phyloP scores from a whole-genome alignment of 2,888 invertebrate genomes.

The Drosophila heteroneura region DNA sequence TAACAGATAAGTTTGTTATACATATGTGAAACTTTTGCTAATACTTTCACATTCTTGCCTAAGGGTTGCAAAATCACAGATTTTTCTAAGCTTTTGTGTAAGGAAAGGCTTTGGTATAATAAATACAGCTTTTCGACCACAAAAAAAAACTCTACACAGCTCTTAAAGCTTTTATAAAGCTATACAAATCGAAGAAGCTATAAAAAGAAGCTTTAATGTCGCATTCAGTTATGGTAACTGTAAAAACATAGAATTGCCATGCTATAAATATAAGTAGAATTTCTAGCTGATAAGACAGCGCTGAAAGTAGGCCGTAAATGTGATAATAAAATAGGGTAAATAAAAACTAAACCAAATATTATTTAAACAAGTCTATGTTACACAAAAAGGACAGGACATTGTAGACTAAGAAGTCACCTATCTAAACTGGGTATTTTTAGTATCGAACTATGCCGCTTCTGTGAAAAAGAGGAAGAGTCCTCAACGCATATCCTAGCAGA shows the following conservation, averaged over 20 bases:
- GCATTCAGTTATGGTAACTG: neutral
- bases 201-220: neutral
- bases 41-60: neutral
- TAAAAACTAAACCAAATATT: neutral
- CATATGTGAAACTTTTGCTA: neutral
- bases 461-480: neutral
- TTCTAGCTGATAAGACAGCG: neutral
- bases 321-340: neutral
- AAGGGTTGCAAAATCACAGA: neutral
- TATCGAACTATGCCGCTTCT: neutral
- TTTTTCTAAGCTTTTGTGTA: neutral
- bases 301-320: neutral
- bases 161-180: constrained; percentile 6
- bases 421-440: neutral
- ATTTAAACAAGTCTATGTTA: neutral
- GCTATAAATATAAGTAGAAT: constrained; percentile 24
- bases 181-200: neutral
- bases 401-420: too few species aligned
- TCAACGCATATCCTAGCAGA: neutral
- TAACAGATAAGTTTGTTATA: neutral
- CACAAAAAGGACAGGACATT: neutral
- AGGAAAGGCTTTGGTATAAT: neutral
- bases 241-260: constrained; percentile 36
- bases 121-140: constrained; percentile 23
- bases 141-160: constrained; percentile 30